A percentile compares a stretch with the other conserved stretches of the same genome.
Conservation (phyloP, 2,888 invertebrate genomes). For the Rhingia rostrata region DNA sequence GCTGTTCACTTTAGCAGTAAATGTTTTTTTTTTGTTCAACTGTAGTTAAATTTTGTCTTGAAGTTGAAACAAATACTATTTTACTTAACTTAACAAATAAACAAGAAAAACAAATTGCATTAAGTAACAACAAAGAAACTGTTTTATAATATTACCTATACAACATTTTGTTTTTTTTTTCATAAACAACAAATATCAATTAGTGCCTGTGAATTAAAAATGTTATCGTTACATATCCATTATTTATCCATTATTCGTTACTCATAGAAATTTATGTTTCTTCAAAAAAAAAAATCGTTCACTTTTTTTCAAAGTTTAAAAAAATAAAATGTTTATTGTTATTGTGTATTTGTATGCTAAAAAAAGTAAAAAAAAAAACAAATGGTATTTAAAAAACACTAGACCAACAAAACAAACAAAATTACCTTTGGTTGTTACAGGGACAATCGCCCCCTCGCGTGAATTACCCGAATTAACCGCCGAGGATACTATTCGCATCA, state of each 20-base stretch:
- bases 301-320: constrained; percentile 57
- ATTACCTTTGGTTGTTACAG: constrained; percentile 88
- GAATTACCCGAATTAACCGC: constrained; percentile 90
- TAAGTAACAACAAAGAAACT: constrained; percentile 50
- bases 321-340: constrained; percentile 67
- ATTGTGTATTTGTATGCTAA: constrained; percentile 66
- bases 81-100: constrained; percentile 50
- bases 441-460: constrained; percentile 96
- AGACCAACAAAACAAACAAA: constrained; percentile 65
- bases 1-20: constrained; percentile 70
- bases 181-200: constrained; percentile 9
- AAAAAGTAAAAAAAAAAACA: constrained; percentile 51
- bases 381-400: constrained; percentile 51
- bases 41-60: constrained; percentile 63
- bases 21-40: constrained; percentile 43
- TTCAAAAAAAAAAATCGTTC: constrained; percentile 39
- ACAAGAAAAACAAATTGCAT: constrained; percentile 75
- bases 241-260: constrained; percentile 60
- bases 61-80: constrained; percentile 53
- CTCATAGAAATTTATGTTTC: constrained; percentile 72
- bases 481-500: constrained; percentile 93
- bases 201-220: constrained; percentile 65
- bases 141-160: constrained; percentile 30
- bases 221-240: constrained; percentile 55
- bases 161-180: constrained; percentile 49